Evolutionary conservation across 2,797 vertebrate genomes (phyloP).

Genomic region (Enteromius radiatus): DNA sequence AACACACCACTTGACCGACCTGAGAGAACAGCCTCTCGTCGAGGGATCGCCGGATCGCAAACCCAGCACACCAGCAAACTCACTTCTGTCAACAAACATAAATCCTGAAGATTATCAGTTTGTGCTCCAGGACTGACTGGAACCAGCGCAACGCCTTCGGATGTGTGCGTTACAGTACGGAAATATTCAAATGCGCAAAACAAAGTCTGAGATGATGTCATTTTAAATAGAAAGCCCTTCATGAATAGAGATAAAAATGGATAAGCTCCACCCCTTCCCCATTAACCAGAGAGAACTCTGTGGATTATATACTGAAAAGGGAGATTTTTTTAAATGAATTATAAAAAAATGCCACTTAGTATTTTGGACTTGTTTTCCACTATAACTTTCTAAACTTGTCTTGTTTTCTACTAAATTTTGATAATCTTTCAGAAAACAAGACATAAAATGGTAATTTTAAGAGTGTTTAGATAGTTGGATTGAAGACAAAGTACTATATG

Average conservation of each 20-base stretch:
- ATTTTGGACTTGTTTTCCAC: neutral
- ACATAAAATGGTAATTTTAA: neutral
- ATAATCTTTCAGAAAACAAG: neutral
- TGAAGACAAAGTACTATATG: neutral
- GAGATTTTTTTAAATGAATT: neutral
- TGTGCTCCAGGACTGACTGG: neutral
- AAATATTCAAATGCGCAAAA: slow-evolving; percentile 1
- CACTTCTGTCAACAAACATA: slow-evolving; percentile 46
- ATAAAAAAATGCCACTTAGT: neutral
- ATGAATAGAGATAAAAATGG: slow-evolving; percentile 52
- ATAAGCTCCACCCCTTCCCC: slow-evolving; percentile 34
- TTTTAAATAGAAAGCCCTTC: slow-evolving; percentile 53
- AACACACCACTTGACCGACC: slow-evolving; percentile 54
- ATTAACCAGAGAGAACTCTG: slow-evolving; percentile 15
- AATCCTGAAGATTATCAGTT: slow-evolving; percentile 31
- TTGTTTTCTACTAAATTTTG: neutral
- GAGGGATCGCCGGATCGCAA: slow-evolving; percentile 34
- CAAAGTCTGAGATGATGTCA: slow-evolving; percentile 54
- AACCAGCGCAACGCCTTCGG: neutral
- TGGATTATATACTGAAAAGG: neutral
- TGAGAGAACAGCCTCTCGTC: slow-evolving; percentile 50
- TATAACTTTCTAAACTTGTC: neutral
- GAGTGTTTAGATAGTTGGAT: neutral
- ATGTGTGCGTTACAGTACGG: neutral
- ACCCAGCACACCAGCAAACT: slow-evolving; percentile 46